Evolutionary conservation across 2,797 vertebrate genomes (phyloP), one percentile per base, ranked within the genome.

Genomic region (Hoplostethus mediterraneus): DNA sequence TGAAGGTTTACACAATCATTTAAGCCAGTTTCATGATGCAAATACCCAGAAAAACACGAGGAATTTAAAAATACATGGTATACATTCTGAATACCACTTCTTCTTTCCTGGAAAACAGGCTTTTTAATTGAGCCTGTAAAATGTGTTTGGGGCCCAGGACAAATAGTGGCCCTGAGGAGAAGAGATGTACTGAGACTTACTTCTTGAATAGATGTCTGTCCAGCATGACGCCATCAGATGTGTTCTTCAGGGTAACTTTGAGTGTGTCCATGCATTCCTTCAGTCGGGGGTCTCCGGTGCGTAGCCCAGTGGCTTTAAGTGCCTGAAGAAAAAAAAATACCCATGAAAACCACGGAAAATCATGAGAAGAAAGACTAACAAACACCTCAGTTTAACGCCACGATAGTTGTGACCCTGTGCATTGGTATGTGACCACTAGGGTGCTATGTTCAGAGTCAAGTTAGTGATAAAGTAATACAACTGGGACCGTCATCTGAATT

Each of bases 261-360:
- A 99, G 94, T 88, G 96, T 97, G 80, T 99, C 98, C 97, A 99
- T 99, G 84, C 97, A 98, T 91, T 99, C 98, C 87, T 98, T 99
- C 86, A 99, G 91, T 45, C 98, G 94, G 7, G 98, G 98, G 84
- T 99, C 98, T 89, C 97, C 96, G 0, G 96, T 96, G 72, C 97
- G 95, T 74, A 99, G 95, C 89, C 98, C 98, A 56, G 98, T 99
- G 82, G 95, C 95, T 91, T 99, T 99, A 78, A 99, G 95, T 17
- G 97, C 97, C 98, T 99, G 63, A 77, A 85, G 68, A 8, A 9
- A 52, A 9, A 52, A 21, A 8, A 25, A 13, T 8, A 79, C 10
- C 60, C 51, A 65, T 17, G 44, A 60, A 45, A 10, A 62, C n/a
- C 2, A 47, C 28, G 28, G 42, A 8, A 55, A 36, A 6, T 36